These are phyloP conservation scores for Sturnus vulgaris DNA, from an alignment of 2,113 vertebrate species.

Conservation along the genomic window DNA sequence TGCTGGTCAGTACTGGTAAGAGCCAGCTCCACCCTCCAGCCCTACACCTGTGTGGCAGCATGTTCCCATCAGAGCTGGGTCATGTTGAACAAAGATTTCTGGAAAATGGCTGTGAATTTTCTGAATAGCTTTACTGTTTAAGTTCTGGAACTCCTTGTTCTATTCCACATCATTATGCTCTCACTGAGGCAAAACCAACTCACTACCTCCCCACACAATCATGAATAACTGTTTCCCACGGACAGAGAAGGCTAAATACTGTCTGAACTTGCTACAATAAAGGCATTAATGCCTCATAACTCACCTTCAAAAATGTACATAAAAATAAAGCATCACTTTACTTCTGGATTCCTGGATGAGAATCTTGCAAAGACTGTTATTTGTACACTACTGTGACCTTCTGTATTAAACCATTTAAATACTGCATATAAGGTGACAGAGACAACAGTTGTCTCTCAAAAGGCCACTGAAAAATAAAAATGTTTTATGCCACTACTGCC, in stretches of 20 bases:
- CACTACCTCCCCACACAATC: neutral
- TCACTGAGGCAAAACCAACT: neutral
- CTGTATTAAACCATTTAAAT: neutral
- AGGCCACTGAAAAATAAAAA: neutral
- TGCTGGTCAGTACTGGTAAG: neutral
- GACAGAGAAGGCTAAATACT: neutral
- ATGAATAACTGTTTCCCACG: neutral
- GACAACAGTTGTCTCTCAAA: neutral
- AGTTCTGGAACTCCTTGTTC: neutral
- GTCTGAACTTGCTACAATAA: neutral
- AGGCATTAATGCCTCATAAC: neutral
- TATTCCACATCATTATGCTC: neutral
- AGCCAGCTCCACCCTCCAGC: neutral
- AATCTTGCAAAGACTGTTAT: neutral
- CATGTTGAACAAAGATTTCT: neutral
- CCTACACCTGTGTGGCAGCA: rapidly evolving
- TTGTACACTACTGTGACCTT: neutral
- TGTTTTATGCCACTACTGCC: neutral
- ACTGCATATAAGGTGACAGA: neutral
- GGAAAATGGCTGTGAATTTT: neutral
- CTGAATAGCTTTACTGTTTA: neutral
- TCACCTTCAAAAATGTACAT: neutral
- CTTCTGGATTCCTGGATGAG: neutral
- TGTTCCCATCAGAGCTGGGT: rapidly evolving
- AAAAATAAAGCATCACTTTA: neutral